phyloP scores from a whole-genome alignment of 2,113 vertebrate species.

The Progne subis region DNA sequence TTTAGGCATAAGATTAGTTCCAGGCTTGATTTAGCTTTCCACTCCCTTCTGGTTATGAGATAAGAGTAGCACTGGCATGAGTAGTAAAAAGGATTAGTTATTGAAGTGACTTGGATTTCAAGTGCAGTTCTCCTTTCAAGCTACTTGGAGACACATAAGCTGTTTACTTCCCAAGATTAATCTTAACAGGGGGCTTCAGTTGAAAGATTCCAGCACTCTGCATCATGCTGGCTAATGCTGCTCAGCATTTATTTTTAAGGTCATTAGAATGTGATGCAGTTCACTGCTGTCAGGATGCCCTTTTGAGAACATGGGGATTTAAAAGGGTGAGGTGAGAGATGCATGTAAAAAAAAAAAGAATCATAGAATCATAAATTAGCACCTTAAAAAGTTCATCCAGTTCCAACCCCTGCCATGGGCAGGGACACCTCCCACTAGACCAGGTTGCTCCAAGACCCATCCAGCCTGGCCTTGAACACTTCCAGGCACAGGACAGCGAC shows the following conservation, averaged over 20 bases:
- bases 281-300: neutral
- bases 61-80: neutral
- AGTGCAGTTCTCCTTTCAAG: conserved; percentile 5
- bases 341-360: neutral
- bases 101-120: conserved; percentile 39
- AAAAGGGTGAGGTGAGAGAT: neutral
- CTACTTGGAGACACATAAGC: neutral
- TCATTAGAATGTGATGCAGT: neutral
- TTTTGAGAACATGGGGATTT: neutral
- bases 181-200: neutral
- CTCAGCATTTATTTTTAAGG: conserved; percentile 17
- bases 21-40: conserved; percentile 53
- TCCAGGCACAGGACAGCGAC: neutral
- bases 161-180: conserved; percentile 3
- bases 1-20: conserved; percentile 22
- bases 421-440: neutral
- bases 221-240: neutral
- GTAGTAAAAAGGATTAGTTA: conserved; percentile 27
- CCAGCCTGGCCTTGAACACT: neutral
- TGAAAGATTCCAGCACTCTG: neutral
- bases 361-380: neutral
- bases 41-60: conserved; percentile 38
- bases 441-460: neutral
- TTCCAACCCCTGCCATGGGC: neutral
- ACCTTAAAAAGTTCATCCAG: neutral